phyloP scores from a whole-genome alignment of 2,113 vertebrate species.

The Columba livia region DNA sequence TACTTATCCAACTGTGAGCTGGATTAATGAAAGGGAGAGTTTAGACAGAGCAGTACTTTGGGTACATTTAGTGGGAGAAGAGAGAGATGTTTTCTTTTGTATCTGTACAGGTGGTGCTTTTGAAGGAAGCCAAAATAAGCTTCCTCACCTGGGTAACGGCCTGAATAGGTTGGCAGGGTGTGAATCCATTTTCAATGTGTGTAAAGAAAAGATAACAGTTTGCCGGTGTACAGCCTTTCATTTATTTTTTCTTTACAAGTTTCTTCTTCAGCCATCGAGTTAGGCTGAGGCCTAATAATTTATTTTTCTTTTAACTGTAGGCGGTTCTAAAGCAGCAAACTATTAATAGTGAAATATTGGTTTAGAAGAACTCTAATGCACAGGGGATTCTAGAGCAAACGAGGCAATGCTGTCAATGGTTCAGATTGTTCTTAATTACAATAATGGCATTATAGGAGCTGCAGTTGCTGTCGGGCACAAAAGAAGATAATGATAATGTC shows the following conservation, averaged over 20 bases:
- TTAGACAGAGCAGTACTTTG: conserved; percentile 4
- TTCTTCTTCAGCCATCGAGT: not conserved
- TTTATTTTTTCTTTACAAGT: conserved; percentile 27
- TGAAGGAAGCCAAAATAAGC: conserved; percentile 49
- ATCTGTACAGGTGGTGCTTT: conserved; percentile 47
- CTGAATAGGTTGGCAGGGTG: conserved; percentile 54
- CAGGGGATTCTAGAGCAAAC: conserved; percentile 44
- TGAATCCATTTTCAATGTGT: conserved; percentile 31
- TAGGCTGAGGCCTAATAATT: not conserved
- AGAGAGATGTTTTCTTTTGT: conserved; percentile 53
- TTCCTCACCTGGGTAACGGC: conserved; percentile 50
- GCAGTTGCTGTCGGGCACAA: conserved; percentile 51
- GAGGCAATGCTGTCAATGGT: conserved; percentile 47
- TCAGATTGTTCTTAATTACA: conserved; percentile 69
- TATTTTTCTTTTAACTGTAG: conserved; percentile 12
- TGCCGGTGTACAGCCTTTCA: conserved; percentile 6
- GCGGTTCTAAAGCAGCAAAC: conserved; percentile 42
- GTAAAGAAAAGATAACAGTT: conserved; percentile 14
- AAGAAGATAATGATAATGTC: conserved; percentile 57
- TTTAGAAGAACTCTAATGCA: conserved; percentile 51
- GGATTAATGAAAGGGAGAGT: conserved; percentile 40
- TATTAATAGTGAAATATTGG: conserved; percentile 63
- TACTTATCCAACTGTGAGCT: conserved; percentile 40
- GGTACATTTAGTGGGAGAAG: not conserved
- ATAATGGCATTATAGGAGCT: conserved; percentile 48